These are phyloP conservation scores for Thryonomys swinderianus DNA, from an alignment of 2,113 vertebrate genomes.

Conservation along the genomic window DNA sequence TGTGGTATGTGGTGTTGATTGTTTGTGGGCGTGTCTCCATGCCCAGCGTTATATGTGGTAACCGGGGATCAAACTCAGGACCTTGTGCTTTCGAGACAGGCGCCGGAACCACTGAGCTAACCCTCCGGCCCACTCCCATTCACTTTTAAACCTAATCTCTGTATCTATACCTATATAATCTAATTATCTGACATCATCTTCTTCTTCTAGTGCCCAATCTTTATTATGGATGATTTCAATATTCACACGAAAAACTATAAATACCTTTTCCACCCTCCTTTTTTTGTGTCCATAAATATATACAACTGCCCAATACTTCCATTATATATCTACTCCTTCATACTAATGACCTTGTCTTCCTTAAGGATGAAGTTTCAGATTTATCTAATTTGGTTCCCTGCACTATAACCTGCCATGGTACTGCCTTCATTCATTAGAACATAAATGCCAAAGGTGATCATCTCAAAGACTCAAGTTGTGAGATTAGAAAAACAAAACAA, in stretches of 20 bases:
- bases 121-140: no score
- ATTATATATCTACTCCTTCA: background rate
- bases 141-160: background rate
- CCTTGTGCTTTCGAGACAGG: no score
- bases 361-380: constrained; percentile 3
- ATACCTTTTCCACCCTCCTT: background rate
- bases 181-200: constrained; percentile 11
- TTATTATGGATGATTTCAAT: constrained; percentile 19
- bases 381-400: background rate
- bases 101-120: no score
- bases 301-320: background rate
- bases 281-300: constrained; percentile 31
- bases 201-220: background rate
- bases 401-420: background rate
- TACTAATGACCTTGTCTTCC: background rate
- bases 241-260: constrained; percentile 15
- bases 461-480: background rate
- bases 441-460: background rate
- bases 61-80: no score
- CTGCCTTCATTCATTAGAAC: background rate
- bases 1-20: no score
- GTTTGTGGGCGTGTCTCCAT: no score
- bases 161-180: background rate
- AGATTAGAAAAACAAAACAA: no score
- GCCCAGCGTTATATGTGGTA: no score